Percentiles rank a stretch among this genome's conserved stretches.
Conservation (phyloP, 2,797 vertebrate genomes). For the Otus scops region DNA sequence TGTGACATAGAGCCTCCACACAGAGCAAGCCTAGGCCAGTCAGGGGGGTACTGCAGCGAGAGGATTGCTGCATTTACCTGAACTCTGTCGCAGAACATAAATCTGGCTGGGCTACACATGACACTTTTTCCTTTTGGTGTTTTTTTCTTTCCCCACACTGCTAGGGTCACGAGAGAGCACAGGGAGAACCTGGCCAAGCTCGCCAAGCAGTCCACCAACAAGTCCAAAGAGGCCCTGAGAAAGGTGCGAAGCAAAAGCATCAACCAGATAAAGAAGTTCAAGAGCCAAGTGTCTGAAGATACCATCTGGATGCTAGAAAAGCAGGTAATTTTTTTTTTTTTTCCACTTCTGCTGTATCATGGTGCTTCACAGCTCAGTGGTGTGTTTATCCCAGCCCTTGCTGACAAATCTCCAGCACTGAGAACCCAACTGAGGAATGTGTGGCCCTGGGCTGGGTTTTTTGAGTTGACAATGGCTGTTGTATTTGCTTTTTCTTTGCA, state of each 20-base stretch:
- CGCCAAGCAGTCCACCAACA: constrained; percentile 92
- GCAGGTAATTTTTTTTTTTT: constrained; percentile 78
- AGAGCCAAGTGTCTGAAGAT: constrained; percentile 88
- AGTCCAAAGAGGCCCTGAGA: constrained; percentile 92
- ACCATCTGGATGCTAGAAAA: constrained; percentile 90
- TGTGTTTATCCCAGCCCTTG: neutral
- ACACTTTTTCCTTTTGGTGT: neutral
- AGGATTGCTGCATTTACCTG: neutral
- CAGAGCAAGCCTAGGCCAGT: neutral
- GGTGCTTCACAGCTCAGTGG: neutral
- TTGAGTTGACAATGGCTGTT: neutral
- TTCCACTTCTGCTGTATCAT: fast-evolving
- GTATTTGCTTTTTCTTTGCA: neutral
- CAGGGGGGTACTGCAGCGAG: neutral
- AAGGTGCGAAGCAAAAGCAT: constrained; percentile 83
- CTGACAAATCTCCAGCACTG: neutral
- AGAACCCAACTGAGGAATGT: neutral
- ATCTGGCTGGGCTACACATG: neutral
- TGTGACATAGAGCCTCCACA: fast-evolving
- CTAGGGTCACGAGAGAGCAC: constrained; percentile 91
- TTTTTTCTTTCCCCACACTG: neutral
- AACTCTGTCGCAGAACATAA: neutral
- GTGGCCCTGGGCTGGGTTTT: neutral
- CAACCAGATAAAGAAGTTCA: constrained; percentile 84
- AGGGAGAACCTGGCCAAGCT: constrained; percentile 88